These are phyloP conservation scores for Alaudala cheleensis DNA, from an alignment of 2,113 vertebrate species.

Conservation along the genomic window DNA sequence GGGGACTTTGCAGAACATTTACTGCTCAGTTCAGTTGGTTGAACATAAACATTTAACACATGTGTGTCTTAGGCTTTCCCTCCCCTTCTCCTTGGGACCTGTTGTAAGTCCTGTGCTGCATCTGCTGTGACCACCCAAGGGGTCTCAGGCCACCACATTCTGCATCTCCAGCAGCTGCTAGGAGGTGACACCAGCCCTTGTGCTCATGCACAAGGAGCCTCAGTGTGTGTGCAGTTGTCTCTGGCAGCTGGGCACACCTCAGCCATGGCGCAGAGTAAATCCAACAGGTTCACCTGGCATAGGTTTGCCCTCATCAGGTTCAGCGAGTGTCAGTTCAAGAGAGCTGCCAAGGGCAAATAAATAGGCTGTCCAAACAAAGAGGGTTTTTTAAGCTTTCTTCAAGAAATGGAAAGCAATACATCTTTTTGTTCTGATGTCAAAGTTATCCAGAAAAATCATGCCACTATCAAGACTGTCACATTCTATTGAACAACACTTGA, in stretches of 20 bases:
- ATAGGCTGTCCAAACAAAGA: not conserved
- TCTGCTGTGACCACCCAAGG: accelerated
- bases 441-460: not conserved
- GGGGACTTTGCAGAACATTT: not conserved
- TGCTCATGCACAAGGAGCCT: not conserved
- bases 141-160: not conserved
- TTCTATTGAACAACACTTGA: conserved; percentile 5
- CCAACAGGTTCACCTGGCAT: not conserved
- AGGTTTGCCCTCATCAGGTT: not conserved
- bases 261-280: not conserved
- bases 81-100: not conserved
- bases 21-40: not conserved
- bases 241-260: not conserved
- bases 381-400: not conserved
- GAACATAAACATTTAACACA: not conserved
- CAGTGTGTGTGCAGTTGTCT: not conserved
- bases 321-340: not conserved
- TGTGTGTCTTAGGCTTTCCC: not conserved
- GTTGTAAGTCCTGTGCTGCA: not conserved
- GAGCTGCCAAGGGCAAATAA: not conserved
- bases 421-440: not conserved
- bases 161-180: not conserved
- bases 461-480: not conserved
- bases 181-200: not conserved
- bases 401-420: not conserved